Base-by-base conservation (phyloP, 2,888 invertebrate genomes). In the Psylliodes chrysocephalus region DNA sequence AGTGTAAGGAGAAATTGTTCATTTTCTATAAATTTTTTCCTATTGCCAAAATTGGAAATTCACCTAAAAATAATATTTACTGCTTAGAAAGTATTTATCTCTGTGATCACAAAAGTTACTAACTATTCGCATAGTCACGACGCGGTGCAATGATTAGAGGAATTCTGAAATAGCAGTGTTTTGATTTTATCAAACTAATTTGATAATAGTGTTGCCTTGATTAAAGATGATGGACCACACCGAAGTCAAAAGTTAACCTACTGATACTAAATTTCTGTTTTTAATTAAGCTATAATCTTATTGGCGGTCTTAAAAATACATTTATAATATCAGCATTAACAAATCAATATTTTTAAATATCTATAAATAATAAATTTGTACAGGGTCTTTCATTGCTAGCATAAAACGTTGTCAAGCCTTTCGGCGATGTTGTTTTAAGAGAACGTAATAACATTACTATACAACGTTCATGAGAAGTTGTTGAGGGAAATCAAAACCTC, bases 161-260 rank as follows among this genome's bases (percentile, higher is more conserved):
- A 59, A 59, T 59, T 59, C 40, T 59, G 19, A 59, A 59, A 59
- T 57, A 59, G 59, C 59, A 40, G 40, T 28, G 59, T 46, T 59
- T 59, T 51, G 59, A 59, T 59, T 59, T 49, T 59, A 59, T 59
- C 59, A 35, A 40, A 46, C 59, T 59, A 59, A 59, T 59, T 59
- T 49, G 59, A 59, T 59, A 59, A 59, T 51, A 49, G 49, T 51
- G 47, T 59, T 59, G 59, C 40, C 19, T 59, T 49, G 40, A 49
- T 59, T 49, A 51, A 51, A 44, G 44, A 55, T 46, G 19, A 33
- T 30, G 28, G 59, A 59, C 59, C 59, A 59, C 49, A 59, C 49
- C 19, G 49, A 40, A 49, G 59, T 22, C 49, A 49, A 51, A 59
- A 42, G 42, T 15, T 18, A 5, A 17, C 18, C 42, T 2, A 18